Base-by-base conservation (phyloP, 2,113 vertebrate genomes). In the Macquaria ambigua region DNA sequence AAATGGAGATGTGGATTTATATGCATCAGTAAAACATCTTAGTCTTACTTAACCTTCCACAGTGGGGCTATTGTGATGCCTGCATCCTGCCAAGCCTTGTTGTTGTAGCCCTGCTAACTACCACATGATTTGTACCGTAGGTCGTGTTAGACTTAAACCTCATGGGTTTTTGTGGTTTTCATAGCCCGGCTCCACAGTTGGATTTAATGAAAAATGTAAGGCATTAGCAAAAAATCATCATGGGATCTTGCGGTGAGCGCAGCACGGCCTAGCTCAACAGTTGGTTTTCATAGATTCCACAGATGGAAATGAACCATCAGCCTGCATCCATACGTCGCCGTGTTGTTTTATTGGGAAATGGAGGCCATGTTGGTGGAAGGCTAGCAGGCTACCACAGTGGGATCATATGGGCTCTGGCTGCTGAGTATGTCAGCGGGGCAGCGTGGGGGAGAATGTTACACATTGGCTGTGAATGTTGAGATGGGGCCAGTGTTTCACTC, bases 391-490 rank as follows among this genome's bases (percentile, higher is more conserved):
- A 14, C 87, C 66, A 28, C 90, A 48, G 84, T 67, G 85, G 87
- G 87, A 82, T 72, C 83, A 86, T 92, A 85, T 90, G 87, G 89
- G 78, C 74, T 74, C 55, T 74, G 80, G 81, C 88, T 86, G 80
- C 77, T n/a, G 81, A 77, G 88, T 81, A 85, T 83, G 63, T 91
- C 89, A 85, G 88, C 23, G 62, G 68, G 83, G 88, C 71, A 75
- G 88, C 14, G 71, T 50, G 80, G 87, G 86, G 89, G 86, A 73
- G 89, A 91, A 90, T 94, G 93, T 93, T 93, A 90, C 93, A 92
- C 91, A 87, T 90, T 95, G 94, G 92, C 95, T 96, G 94, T 95
- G 93, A 96, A 96, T 94, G 93, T 93, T 95, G 94, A 95, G 92
- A 92, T 87, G 90, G 83, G 92, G 93, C 94, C 95, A 95, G 91